These are phyloP conservation scores for Toxotes chatareus DNA, from an alignment of 2,113 vertebrate genomes.

Conservation along the genomic window DNA sequence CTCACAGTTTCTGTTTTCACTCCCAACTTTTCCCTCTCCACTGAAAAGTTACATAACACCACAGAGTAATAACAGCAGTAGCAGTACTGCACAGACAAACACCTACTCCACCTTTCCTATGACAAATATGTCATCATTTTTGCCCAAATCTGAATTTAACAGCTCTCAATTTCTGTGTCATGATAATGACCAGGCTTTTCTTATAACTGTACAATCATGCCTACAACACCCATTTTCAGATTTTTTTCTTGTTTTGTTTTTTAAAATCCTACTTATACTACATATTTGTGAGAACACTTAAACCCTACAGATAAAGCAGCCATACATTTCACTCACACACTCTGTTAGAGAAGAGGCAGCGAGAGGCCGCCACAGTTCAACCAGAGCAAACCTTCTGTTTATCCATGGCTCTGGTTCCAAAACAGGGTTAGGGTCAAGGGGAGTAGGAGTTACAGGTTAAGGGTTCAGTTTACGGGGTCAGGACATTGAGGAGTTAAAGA, in stretches of 20 bases:
- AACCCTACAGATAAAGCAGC: background rate
- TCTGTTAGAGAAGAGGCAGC: conserved; percentile 1
- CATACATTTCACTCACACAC: background rate
- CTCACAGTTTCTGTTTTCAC: background rate
- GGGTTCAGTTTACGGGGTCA: conserved; percentile 23
- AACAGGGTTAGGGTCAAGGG: conserved; percentile 25
- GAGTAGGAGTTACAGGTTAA: conserved; percentile 3
- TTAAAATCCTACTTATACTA: background rate
- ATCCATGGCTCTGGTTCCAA: conserved; percentile 65
- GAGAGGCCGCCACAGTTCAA: background rate
- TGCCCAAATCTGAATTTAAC: background rate
- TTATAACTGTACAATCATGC: background rate
- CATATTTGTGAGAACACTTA: background rate
- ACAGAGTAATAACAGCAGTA: too few species aligned
- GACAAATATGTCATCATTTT: background rate
- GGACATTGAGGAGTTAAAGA: conserved; percentile 56
- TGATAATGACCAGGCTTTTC: background rate
- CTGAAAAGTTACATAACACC: too few species aligned
- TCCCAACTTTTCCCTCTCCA: too few species aligned
- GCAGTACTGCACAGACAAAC: too few species aligned
- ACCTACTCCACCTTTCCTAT: background rate
- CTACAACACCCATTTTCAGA: background rate
- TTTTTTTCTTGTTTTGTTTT: background rate
- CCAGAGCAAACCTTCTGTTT: conserved; percentile 37
- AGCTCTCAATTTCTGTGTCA: background rate